Conservation (phyloP, 2,113 vertebrate genomes). For the Mesoclemmys tuberculata region DNA sequence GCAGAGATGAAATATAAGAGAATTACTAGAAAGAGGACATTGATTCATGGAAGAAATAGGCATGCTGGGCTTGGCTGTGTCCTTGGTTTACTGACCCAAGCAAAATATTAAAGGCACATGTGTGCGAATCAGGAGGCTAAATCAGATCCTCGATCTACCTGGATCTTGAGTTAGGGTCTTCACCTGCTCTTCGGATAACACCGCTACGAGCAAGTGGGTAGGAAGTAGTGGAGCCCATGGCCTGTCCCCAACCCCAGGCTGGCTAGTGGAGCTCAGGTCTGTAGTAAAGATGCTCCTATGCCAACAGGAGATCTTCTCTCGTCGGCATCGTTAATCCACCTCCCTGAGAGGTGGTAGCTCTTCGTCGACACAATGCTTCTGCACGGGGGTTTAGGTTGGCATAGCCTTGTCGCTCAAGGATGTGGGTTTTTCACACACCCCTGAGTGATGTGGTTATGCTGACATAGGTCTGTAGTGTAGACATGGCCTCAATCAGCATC, state of each 20-base stretch:
- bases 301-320: background rate
- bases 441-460: too few relatives aligned
- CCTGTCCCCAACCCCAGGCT: background rate
- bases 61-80: background rate
- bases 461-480: too few relatives aligned
- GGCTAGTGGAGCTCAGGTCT: background rate
- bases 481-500: too few relatives aligned
- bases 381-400: too few relatives aligned
- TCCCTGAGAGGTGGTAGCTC: too few relatives aligned
- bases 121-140: background rate
- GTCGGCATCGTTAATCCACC: too few relatives aligned
- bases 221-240: background rate
- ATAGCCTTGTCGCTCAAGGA: too few relatives aligned
- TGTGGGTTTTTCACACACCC: too few relatives aligned
- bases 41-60: fast-evolving
- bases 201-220: background rate
- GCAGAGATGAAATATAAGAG: background rate
- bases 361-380: too few relatives aligned
- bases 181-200: background rate
- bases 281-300: background rate
- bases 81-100: background rate
- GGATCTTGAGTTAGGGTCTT: background rate
- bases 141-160: background rate
- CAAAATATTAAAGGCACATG: background rate
- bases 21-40: background rate